Evolutionary conservation across 2,113 vertebrate genomes (phyloP).

Genomic region (Coptodon rendalli): DNA sequence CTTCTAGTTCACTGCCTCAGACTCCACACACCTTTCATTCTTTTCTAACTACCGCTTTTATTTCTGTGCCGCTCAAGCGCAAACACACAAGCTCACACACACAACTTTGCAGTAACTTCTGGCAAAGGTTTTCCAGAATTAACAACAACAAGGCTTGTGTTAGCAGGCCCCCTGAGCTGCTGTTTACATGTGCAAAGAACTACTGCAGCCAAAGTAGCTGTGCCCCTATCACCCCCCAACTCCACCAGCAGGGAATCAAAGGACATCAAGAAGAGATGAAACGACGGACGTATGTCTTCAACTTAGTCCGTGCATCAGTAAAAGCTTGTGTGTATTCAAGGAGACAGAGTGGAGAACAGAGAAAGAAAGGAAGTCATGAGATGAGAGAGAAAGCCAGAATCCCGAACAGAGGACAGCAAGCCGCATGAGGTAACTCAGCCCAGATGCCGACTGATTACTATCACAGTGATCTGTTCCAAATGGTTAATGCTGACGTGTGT

Average conservation of each 20-base stretch:
- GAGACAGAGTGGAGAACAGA: background rate
- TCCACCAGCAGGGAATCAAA: background rate
- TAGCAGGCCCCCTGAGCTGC: conserved; percentile 2
- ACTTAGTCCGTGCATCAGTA: background rate
- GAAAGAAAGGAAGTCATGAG: background rate
- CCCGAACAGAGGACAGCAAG: conserved; percentile 14
- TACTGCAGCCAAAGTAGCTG: background rate
- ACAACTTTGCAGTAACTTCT: background rate
- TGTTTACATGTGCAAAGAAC: conserved; percentile 39
- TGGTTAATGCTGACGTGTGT: background rate
- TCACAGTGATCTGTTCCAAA: conserved; percentile 29
- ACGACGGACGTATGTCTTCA: background rate
- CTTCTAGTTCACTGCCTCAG: background rate
- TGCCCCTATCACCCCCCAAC: background rate
- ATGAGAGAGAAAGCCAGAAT: conserved; percentile 8
- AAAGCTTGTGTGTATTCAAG: background rate
- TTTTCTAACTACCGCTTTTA: background rate
- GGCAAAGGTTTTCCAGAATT: background rate
- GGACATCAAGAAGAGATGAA: conserved; percentile 1
- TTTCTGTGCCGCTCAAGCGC: background rate
- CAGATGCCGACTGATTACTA: conserved; percentile 44
- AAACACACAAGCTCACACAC: background rate
- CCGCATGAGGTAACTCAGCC: conserved; percentile 25
- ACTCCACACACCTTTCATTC: background rate
- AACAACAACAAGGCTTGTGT: conserved; percentile 10